Evolutionary conservation across 2,797 vertebrate species (phyloP), one percentile per base, ranked within the genome.

Genomic region (Merluccius polli): DNA sequence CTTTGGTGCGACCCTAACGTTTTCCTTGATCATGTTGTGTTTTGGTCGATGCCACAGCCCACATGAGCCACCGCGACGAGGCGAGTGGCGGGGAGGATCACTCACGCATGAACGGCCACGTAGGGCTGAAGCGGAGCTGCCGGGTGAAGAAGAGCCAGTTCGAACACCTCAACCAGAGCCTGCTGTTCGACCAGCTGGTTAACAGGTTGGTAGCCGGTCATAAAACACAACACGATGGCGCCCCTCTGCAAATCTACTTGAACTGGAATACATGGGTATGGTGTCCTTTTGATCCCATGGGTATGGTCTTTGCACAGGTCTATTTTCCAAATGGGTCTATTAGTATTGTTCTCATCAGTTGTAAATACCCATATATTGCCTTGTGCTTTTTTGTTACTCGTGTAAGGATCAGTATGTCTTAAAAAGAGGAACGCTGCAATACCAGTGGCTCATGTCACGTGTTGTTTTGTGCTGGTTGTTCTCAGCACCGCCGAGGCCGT

Each of bases 131-230:
- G 93, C 97, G 96, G 93, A 98, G 96, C 90, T 97, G 96, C 89
- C 93, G 95, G 75, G 96, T 96, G 87, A 97, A 94, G 90, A 98
- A 98, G 93, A 98, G 95, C 93, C 95, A 95, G 87, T 99, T 99
- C 87, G 96, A 98, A 92, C 98, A 96, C 81, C 95, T 99, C 91
- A 98, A 99, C 92, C 98, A 99, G 90, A 98, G 96, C 92, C 94
- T 98, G 87, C 94, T 99, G 86, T 99, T 99, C 90, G 98, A 99
- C 92, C 97, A 98, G 89, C 95, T 99, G 84, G 97, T 99, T 88
- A 99, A 99, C 95, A 99, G 98, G 98, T 99, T 95, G 81, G 98
- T 99, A 95, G 81, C 4, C 59, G 30, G 24, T 38, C 70, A 21
- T 35, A 44, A 4, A 13, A 70, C 35, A 13, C 16, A 18, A 4